Evolutionary conservation across 2,888 invertebrate species (phyloP).

Genomic region (Selenia dentaria): DNA sequence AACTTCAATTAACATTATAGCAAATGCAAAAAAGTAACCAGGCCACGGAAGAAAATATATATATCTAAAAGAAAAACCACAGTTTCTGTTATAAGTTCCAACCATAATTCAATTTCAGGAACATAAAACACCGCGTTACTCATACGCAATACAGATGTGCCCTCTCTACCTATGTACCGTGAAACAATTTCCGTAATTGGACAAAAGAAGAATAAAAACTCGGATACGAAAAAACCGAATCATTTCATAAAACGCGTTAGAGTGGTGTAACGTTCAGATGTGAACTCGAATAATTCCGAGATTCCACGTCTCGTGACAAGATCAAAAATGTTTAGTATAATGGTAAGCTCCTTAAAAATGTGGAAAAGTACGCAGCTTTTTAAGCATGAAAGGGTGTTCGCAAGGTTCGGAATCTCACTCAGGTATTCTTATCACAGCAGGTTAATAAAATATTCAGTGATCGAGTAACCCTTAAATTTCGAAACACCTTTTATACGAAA

Average conservation of each 20-base stretch:
- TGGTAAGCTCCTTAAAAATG: not conserved
- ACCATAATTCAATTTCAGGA: not conserved
- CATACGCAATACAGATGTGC: constrained; percentile 20
- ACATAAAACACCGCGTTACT: constrained; percentile 20
- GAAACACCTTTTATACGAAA: constrained; percentile 37
- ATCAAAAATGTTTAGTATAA: constrained; percentile 23
- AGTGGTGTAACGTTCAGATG: constrained; percentile 36
- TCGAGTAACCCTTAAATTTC: constrained; percentile 44
- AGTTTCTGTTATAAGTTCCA: not conserved
- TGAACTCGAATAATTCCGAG: no score
- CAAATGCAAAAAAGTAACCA: no score
- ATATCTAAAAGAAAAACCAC: no score
- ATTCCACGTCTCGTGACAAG: constrained; percentile 6
- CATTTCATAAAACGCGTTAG: constrained; percentile 34
- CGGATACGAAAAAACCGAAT: constrained; percentile 36
- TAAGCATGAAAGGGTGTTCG: constrained; percentile 41
- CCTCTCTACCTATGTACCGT: constrained; percentile 29
- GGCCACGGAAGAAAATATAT: no score
- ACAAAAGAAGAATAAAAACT: constrained; percentile 44
- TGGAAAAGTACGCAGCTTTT: not conserved
- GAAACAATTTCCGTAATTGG: constrained; percentile 51
- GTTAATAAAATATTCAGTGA: constrained; percentile 61
- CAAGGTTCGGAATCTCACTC: constrained; percentile 42
- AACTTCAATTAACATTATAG: no score
- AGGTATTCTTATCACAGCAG: constrained; percentile 57